Evolutionary conservation across 2,113 vertebrate species (phyloP).

Genomic region (Cinclus cinclus): DNA sequence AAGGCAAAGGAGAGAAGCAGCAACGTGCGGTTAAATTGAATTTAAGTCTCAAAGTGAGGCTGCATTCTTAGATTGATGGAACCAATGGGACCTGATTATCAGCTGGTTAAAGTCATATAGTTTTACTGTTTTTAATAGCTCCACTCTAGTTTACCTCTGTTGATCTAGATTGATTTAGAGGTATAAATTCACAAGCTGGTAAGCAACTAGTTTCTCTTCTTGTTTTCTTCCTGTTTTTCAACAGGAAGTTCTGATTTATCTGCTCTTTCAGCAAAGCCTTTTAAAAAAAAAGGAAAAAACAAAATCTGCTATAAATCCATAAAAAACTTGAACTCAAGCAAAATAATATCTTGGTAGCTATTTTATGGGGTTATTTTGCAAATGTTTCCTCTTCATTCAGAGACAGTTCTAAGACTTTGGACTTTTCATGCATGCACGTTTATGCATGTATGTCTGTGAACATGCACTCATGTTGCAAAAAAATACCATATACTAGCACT

Average conservation of each 20-base stretch:
- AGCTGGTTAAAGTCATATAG: neutral
- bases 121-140: neutral
- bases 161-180: neutral
- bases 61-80: neutral
- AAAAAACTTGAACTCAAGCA: neutral
- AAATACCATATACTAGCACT: neutral
- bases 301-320: neutral
- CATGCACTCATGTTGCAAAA: neutral
- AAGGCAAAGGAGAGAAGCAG: neutral
- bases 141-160: neutral
- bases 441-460: neutral
- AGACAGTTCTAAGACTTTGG: neutral
- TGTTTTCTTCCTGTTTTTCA: constrained; percentile 12
- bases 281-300: neutral
- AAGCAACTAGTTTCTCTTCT: neutral
- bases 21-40: neutral
- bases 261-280: neutral
- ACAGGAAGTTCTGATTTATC: neutral
- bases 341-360: neutral
- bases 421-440: neutral
- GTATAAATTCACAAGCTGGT: neutral
- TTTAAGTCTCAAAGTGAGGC: neutral
- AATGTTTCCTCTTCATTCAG: neutral
- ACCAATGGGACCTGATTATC: neutral
- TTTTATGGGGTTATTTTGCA: neutral